Evolutionary conservation across 2,888 invertebrate species (phyloP).

Genomic region (Brachypterus glaber): DNA sequence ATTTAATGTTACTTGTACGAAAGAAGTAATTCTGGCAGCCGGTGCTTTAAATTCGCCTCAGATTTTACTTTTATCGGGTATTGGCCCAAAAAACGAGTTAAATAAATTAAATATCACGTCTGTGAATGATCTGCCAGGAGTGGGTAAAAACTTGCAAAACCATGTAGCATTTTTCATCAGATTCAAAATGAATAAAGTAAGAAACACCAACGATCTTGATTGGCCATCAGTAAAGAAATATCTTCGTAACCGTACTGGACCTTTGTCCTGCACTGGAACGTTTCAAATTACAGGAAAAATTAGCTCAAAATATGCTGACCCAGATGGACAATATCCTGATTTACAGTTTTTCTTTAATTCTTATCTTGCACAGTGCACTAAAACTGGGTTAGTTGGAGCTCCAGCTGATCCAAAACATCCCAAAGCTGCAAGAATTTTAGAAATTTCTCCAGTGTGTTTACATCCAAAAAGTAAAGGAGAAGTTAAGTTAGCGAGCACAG

Average conservation of each 20-base stretch:
- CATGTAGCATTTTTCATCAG: constrained; percentile 51
- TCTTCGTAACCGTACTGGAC: constrained; percentile 47
- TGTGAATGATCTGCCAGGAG: constrained; percentile 53
- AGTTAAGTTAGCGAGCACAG: constrained; percentile 50
- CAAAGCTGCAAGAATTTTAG: constrained; percentile 25
- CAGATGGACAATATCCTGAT: constrained; percentile 53
- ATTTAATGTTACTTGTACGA: constrained; percentile 42
- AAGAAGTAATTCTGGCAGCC: constrained; percentile 51
- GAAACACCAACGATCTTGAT: constrained; percentile 45
- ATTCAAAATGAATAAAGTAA: constrained; percentile 44
- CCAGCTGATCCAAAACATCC: constrained; percentile 29
- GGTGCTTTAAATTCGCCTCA: constrained; percentile 59
- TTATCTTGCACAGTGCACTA: constrained; percentile 49
- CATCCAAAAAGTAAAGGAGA: constrained; percentile 57
- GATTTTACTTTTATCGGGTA: constrained; percentile 54
- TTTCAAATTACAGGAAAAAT: constrained; percentile 55
- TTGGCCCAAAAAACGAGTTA: constrained; percentile 52
- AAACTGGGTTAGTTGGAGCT: constrained; percentile 40
- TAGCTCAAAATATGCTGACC: constrained; percentile 48
- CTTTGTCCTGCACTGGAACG: constrained; percentile 52
- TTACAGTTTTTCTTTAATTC: constrained; percentile 56
- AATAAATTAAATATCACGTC: constrained; percentile 48
- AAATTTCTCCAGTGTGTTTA: constrained; percentile 49
- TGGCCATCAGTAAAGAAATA: constrained; percentile 52
- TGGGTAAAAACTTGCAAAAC: constrained; percentile 58